Evolutionary conservation across 2,113 vertebrate genomes (phyloP), one percentile per base, ranked within the genome.

Genomic region (Emydocephalus ijimae): DNA sequence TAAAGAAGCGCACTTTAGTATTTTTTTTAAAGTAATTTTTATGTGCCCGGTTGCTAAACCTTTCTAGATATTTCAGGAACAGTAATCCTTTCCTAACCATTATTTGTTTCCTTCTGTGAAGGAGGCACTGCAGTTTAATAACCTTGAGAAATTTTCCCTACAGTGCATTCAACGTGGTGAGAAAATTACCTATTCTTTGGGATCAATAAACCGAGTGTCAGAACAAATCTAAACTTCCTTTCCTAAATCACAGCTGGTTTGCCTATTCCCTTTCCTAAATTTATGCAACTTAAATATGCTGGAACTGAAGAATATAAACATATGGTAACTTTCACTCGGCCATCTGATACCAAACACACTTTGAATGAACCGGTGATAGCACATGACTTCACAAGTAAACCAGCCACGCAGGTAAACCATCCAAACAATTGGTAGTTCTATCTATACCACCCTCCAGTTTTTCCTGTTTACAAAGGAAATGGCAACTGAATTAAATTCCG

Each of bases 1-100:
- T 24, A n/a, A 89, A n/a, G 90, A 96, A 96, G 89, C 94, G 92
- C 92, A 95, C 92, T 96, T 95, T 0, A 91, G 89, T 52, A 2
- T 93, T 93, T 55, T 93, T 93, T 56, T 43, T 48, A 45, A 93
- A 85, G 39, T 86, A 89, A 90, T 93, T 74, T 43, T 10, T 48
- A 92, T 29, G 88, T 10, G 12, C 0, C 0, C 74, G 1, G 26
- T 94, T 94, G 88, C 93, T 87, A 48, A 4, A 91, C 87, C 50
- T 56, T 90, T 85, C 0, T 0, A 4, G 24, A 3, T 6, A 52
- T 7, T 50, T 1, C 89, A 1, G 0, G 56, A 26, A 57, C 2
- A 56, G 1, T 12, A 59, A 24, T 86, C 92, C 18, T 4, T 39
- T 39, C 55, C 8, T 0, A 24, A 54, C 2, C 6, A 3, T 81